A percentile compares a stretch with the other conserved stretches of the same genome.
phyloP scores from a whole-genome alignment of 2,113 vertebrate species.

The Lanius ludovicianus region DNA sequence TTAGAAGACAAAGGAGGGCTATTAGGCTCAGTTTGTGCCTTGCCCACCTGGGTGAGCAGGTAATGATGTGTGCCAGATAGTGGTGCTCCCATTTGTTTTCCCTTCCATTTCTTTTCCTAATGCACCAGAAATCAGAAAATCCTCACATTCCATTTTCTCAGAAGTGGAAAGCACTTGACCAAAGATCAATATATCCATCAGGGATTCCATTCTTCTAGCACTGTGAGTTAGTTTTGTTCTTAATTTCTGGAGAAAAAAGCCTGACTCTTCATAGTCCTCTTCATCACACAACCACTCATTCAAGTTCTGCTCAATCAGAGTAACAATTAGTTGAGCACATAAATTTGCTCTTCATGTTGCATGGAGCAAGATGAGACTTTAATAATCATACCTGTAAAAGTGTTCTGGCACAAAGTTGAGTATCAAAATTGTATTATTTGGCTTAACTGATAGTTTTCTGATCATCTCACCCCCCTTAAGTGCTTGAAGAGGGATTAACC shows the following conservation, averaged over 20 bases:
- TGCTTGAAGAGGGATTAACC: neutral
- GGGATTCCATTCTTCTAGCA: neutral
- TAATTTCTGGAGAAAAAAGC: neutral
- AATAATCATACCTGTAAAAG: neutral
- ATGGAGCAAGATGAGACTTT: neutral
- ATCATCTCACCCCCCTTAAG: neutral
- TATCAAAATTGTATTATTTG: neutral
- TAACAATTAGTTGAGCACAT: neutral
- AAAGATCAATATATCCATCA: neutral
- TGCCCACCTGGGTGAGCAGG: neutral
- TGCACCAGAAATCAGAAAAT: neutral
- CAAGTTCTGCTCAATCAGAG: neutral
- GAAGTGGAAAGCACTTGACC: neutral
- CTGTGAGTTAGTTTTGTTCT: neutral
- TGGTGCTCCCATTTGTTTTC: constrained; percentile 44
- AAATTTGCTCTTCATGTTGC: neutral
- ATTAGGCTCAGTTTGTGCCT: neutral
- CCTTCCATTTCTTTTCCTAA: constrained; percentile 42
- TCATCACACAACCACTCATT: neutral
- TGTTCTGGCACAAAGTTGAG: neutral
- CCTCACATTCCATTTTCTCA: neutral
- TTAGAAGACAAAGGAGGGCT: constrained; percentile 36
- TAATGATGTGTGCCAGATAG: constrained; percentile 4
- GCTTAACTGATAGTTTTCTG: neutral
- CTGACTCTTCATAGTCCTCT: neutral